Conservation (phyloP, 2,113 vertebrate genomes). For the Gracilinanus agilis region DNA sequence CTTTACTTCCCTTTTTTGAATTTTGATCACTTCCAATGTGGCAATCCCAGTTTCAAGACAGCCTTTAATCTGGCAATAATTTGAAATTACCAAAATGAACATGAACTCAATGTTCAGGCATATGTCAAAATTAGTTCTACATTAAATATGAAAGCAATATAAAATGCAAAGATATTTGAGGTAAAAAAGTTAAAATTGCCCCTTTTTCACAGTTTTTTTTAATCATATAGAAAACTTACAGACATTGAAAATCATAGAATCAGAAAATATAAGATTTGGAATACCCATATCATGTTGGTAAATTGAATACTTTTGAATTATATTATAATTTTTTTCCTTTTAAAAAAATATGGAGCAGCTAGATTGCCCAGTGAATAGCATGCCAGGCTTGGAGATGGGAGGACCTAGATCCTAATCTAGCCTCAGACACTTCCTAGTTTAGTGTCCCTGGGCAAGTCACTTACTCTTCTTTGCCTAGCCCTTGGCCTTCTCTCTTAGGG, state of each 20-base stretch:
- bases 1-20: slow-evolving; percentile 4
- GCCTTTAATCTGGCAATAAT: slow-evolving; percentile 9
- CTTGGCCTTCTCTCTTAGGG: too few relatives aligned
- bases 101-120: slow-evolving; percentile 25
- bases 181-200: slow-evolving; percentile 16
- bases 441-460: too few relatives aligned
- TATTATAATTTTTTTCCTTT: slow-evolving; percentile 21
- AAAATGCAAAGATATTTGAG: slow-evolving; percentile 32
- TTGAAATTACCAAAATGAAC: slow-evolving; percentile 10
- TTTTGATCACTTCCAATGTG: slow-evolving; percentile 9
- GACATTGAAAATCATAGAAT: not conserved
- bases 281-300: not conserved
- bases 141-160: slow-evolving; percentile 45
- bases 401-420: too few relatives aligned
- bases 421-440: too few relatives aligned
- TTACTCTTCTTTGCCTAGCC: too few relatives aligned
- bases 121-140: not conserved
- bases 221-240: slow-evolving; percentile 10
- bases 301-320: slow-evolving; percentile 23
- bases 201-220: slow-evolving; percentile 9
- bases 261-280: not conserved
- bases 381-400: too few relatives aligned
- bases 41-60: not conserved
- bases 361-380: too few relatives aligned
- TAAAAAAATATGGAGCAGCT: not conserved